Conservation (phyloP, 35 echinoderm and acorn worm species). For the Diadema setosum region DNA sequence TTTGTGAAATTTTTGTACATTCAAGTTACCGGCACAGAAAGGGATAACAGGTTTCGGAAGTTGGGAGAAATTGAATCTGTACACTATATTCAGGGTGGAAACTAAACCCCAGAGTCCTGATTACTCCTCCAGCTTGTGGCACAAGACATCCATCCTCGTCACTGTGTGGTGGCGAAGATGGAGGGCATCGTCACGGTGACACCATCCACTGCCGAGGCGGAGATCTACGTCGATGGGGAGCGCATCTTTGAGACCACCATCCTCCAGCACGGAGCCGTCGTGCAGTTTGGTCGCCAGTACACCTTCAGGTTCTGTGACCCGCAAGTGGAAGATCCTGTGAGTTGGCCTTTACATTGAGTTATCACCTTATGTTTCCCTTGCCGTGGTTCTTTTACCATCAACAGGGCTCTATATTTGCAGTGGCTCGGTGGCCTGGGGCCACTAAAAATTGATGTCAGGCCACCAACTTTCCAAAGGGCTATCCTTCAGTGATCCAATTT, state of each 20-base stretch:
- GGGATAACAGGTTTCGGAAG: too few species aligned
- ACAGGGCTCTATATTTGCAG: too few species aligned
- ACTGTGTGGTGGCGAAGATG: constrained; percentile 97
- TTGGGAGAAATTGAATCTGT: too few species aligned
- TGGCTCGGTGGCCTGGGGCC: too few species aligned
- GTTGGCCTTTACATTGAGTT: neutral
- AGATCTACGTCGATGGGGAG: constrained; percentile 75
- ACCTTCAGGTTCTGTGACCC: constrained; percentile 97
- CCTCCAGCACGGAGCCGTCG: constrained; percentile 77
- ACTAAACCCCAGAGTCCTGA: too few species aligned
- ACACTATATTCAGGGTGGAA: too few species aligned
- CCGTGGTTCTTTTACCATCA: too few species aligned
- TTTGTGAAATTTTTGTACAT: too few species aligned
- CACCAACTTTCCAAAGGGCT: too few species aligned
- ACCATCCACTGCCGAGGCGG: constrained; percentile 69
- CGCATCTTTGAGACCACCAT: constrained; percentile 86
- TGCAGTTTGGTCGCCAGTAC: constrained; percentile 81
- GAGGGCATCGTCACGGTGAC: constrained; percentile 93
- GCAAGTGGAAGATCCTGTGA: constrained; percentile 83
- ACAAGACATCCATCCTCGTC: constrained; percentile 76
- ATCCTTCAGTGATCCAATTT: too few species aligned
- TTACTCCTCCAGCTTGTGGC: constrained; percentile 65
- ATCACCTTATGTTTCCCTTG: neutral
- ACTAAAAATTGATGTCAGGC: too few species aligned
- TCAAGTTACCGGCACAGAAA: too few species aligned